phyloP scores from a whole-genome alignment of 2,797 vertebrate genomes.

The Echiichthys vipera region DNA sequence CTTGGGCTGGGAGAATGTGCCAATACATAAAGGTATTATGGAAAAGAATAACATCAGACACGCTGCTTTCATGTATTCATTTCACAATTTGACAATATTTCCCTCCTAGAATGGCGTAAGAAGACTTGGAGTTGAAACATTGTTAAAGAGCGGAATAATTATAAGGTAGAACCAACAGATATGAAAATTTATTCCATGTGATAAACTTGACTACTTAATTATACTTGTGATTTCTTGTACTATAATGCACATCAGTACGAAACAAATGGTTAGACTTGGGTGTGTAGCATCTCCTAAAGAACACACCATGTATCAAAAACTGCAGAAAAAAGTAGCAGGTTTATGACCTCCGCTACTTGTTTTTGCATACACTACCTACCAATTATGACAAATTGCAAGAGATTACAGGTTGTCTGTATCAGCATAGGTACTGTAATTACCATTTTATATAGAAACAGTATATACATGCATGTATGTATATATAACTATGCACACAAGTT shows the following conservation, averaged over 20 bases:
- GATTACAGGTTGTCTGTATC: constrained; percentile 6
- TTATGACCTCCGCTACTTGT: background rate
- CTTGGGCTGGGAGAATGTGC: background rate
- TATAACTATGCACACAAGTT: background rate
- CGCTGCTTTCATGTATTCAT: background rate
- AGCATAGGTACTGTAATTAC: background rate
- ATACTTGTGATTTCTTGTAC: background rate
- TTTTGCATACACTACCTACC: background rate
- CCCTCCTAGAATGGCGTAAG: background rate
- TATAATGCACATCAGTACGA: background rate
- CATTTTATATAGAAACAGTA: background rate
- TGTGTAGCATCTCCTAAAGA: background rate
- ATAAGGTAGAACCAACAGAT: background rate
- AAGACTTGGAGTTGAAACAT: background rate
- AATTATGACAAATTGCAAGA: constrained; percentile 2
- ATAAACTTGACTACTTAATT: too few relatives aligned
- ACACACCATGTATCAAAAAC: background rate
- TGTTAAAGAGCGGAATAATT: background rate
- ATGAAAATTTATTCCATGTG: background rate
- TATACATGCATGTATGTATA: background rate
- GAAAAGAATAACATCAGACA: background rate
- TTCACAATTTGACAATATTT: background rate
- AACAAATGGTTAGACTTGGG: background rate
- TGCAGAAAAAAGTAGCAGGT: background rate
- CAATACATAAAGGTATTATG: background rate